Percentiles rank a stretch among this genome's conserved stretches.
These are phyloP conservation scores for Cyclargus thomasi DNA, from an alignment of 1,140 invertebrate genomes.

Conservation along the genomic window DNA sequence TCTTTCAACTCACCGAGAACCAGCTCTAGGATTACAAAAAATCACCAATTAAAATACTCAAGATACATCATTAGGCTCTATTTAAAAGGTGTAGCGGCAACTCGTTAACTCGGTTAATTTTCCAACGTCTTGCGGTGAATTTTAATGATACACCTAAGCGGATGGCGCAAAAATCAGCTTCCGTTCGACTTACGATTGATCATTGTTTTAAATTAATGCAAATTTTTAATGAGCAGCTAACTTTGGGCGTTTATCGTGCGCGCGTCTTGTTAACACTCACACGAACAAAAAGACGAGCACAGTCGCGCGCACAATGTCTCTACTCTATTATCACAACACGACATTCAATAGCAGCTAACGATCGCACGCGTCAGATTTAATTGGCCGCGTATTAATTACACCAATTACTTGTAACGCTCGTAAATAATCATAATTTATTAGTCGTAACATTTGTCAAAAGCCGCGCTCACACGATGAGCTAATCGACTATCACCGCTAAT, in stretches of 20 bases:
- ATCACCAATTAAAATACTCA: background rate
- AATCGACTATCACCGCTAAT: slow-evolving; percentile 75
- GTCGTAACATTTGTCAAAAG: slow-evolving; percentile 71
- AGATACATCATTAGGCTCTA: slow-evolving; percentile 3
- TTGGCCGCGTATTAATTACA: slow-evolving; percentile 54
- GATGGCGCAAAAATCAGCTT: background rate
- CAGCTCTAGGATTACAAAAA: background rate
- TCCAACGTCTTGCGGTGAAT: background rate
- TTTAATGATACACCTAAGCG: background rate
- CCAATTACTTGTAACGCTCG: slow-evolving; percentile 62
- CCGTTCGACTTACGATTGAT: background rate
- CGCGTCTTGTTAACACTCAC: background rate
- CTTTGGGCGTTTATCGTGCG: background rate
- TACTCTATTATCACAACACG: background rate
- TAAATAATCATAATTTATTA: slow-evolving; percentile 71
- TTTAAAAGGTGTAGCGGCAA: background rate
- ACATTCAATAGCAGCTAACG: slow-evolving; percentile 33
- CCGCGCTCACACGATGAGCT: slow-evolving; percentile 71
- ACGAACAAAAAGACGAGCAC: background rate
- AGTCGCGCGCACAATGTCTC: background rate
- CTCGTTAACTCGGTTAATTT: slow-evolving; percentile 3
- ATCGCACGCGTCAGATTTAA: slow-evolving; percentile 47
- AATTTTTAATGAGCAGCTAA: background rate
- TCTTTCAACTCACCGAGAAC: background rate
- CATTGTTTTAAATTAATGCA: slow-evolving; percentile 13